These are phyloP conservation scores for Blennius ocellaris DNA, from an alignment of 2,113 vertebrate genomes.

Conservation along the genomic window DNA sequence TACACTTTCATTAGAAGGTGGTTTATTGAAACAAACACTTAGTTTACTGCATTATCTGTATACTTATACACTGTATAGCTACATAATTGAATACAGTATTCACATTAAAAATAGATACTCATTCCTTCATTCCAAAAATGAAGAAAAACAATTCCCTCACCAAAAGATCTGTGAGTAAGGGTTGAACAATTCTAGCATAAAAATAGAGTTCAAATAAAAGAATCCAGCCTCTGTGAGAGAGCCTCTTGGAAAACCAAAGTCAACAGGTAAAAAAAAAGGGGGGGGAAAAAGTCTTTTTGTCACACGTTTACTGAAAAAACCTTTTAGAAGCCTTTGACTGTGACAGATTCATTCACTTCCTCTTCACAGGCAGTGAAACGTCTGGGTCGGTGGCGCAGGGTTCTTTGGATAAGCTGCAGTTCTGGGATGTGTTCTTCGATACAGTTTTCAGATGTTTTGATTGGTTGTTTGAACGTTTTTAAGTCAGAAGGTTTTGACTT, in stretches of 20 bases:
- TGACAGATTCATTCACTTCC: background rate
- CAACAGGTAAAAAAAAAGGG: no score
- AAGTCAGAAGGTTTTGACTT: background rate
- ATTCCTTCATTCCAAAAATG: background rate
- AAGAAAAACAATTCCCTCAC: background rate
- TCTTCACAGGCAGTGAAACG: background rate
- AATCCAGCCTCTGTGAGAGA: no score
- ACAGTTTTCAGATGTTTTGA: background rate
- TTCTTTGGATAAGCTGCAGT: background rate
- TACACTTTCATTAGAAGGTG: no score
- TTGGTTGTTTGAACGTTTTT: conserved; percentile 6
- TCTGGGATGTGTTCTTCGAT: background rate
- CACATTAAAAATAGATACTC: background rate
- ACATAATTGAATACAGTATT: no score
- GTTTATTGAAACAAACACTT: no score
- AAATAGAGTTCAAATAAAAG: background rate
- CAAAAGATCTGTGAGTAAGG: background rate
- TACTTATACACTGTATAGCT: no score
- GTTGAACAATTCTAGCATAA: no score
- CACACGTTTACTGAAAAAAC: no score
- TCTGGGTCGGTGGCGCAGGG: background rate
- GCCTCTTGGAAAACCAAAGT: background rate
- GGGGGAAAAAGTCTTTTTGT: no score
- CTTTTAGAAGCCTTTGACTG: background rate
- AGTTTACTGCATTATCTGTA: no score